Evolutionary conservation across 2,113 vertebrate species (phyloP).

Genomic region (Rhombomys opimus): DNA sequence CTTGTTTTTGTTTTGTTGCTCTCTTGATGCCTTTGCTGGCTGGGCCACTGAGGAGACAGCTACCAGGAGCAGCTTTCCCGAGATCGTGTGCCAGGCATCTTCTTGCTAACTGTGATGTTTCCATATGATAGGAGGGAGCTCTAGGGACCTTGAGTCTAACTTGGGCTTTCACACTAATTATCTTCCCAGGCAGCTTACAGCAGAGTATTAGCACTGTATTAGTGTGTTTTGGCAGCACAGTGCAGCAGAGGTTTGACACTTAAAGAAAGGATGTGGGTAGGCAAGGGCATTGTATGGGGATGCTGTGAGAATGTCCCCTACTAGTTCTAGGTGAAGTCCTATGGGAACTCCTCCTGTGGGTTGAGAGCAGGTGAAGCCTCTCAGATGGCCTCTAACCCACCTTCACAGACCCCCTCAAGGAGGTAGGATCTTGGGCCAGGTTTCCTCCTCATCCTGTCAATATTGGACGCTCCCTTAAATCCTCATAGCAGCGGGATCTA

Average conservation of each 20-base stretch:
- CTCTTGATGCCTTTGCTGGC: neutral
- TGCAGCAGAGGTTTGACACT: slow-evolving; percentile 29
- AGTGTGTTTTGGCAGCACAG: slow-evolving; percentile 71
- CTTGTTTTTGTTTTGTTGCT: neutral
- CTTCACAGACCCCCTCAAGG: neutral
- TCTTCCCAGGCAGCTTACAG: slow-evolving; percentile 65
- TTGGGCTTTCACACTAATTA: slow-evolving; percentile 73
- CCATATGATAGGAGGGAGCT: neutral
- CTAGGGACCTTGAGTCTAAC: neutral
- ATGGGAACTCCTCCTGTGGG: neutral
- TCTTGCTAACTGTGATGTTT: neutral
- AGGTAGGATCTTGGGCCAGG: neutral
- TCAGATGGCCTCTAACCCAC: neutral
- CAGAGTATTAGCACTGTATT: slow-evolving; percentile 54
- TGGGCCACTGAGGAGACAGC: neutral
- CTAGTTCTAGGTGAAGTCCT: neutral
- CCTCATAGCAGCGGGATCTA: neutral
- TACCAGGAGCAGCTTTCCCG: neutral
- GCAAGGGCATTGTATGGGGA: neutral
- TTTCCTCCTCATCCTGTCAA: neutral
- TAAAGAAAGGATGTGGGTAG: neutral
- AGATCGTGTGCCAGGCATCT: neutral
- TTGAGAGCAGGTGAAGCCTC: neutral
- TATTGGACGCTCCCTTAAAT: neutral
- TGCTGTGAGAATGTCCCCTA: neutral